phyloP scores from a whole-genome alignment of 2,113 vertebrate species.

The Eptesicus fuscus region DNA sequence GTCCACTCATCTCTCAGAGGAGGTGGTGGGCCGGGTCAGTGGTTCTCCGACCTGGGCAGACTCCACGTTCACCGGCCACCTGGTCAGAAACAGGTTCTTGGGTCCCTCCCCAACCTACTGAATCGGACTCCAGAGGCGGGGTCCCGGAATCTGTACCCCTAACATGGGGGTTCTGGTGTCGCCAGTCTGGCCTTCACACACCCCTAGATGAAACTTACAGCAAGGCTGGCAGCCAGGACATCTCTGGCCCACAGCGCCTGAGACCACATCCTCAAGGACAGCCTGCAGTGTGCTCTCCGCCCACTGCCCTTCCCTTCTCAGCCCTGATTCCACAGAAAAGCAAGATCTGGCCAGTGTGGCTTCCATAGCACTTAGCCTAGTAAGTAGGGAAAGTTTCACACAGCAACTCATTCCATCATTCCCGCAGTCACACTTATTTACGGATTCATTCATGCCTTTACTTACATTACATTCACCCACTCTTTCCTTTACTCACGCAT shows the following conservation, averaged over 20 bases:
- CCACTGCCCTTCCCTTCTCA: background rate
- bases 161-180: background rate
- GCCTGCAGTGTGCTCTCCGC: background rate
- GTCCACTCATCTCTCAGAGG: background rate
- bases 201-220: background rate
- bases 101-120: background rate
- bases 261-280: background rate
- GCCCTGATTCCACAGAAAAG: background rate
- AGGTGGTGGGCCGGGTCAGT: background rate
- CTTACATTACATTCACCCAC: background rate
- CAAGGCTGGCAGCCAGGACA: background rate
- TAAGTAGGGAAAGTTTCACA: background rate
- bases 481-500: background rate
- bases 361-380: background rate
- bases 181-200: background rate
- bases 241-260: background rate
- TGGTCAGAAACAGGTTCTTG: background rate
- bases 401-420: background rate
- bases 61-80: background rate
- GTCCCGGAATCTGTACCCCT: background rate
- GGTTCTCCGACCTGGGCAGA: background rate
- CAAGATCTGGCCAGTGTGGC: fast-evolving
- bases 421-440: background rate
- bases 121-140: background rate
- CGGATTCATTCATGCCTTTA: background rate